Conservation (phyloP, 2,888 invertebrate genomes). For the Micoletzkya japonica region DNA sequence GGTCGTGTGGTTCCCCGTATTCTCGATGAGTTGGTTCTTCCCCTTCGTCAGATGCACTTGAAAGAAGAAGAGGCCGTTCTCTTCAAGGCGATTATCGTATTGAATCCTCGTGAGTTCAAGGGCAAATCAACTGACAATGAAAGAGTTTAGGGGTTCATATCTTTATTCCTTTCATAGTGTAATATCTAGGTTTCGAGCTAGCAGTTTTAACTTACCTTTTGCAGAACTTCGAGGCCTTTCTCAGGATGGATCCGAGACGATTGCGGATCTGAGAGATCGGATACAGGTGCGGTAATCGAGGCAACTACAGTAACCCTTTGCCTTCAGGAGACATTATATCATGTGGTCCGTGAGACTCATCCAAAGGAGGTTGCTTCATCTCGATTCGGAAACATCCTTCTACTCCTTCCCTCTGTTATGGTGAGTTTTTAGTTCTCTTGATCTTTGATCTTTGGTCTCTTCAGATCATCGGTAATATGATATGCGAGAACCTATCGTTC, state of each 20-base stretch:
- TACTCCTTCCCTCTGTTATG: slow-evolving; percentile 59
- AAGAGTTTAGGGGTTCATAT: too few species aligned
- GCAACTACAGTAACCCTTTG: neutral
- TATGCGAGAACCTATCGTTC: slow-evolving; percentile 60
- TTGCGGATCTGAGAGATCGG: slow-evolving; percentile 60
- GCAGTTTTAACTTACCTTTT: slow-evolving; percentile 8
- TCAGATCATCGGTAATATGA: slow-evolving; percentile 55
- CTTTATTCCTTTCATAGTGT: too few species aligned
- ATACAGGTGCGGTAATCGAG: slow-evolving; percentile 45
- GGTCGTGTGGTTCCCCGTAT: slow-evolving; percentile 57
- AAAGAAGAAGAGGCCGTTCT: slow-evolving; percentile 60
- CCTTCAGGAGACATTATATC: slow-evolving; percentile 52
- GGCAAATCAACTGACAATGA: too few species aligned
- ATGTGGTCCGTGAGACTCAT: slow-evolving; percentile 61
- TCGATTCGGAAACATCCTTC: slow-evolving; percentile 60
- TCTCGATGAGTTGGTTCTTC: slow-evolving; percentile 58
- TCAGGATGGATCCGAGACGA: slow-evolving; percentile 55
- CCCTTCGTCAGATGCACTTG: slow-evolving; percentile 55
- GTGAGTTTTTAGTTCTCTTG: slow-evolving; percentile 31
- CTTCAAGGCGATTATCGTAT: slow-evolving; percentile 58
- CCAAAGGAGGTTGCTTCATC: slow-evolving; percentile 62
- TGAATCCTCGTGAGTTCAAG: slow-evolving; percentile 58
- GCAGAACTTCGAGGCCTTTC: slow-evolving; percentile 53
- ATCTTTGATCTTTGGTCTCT: slow-evolving; percentile 15
- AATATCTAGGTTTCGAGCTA: too few species aligned